phyloP scores from a whole-genome alignment of 2,888 invertebrate genomes.

The Timema podura region DNA sequence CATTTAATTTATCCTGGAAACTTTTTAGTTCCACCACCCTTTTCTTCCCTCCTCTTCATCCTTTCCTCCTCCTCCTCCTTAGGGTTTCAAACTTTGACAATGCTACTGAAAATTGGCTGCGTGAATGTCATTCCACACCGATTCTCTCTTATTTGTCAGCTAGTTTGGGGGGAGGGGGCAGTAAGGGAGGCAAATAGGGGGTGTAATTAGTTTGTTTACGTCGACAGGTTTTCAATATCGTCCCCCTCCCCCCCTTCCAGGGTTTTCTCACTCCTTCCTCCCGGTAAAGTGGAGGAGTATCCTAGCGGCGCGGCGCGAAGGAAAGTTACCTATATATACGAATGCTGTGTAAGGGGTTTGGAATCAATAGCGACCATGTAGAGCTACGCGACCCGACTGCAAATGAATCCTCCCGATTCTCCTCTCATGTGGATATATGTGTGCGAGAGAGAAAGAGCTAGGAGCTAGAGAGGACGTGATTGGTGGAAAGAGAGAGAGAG shows the following conservation, averaged over 20 bases:
- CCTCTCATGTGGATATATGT: not conserved
- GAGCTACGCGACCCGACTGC: conserved; percentile 19
- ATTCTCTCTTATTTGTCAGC: not conserved
- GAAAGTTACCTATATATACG: not conserved
- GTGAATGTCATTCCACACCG: not conserved
- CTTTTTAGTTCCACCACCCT: not conserved
- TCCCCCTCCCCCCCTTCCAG: not conserved
- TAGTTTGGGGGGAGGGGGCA: not conserved
- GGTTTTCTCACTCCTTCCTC: not conserved
- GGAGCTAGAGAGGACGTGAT: not conserved
- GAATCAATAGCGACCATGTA: conserved; percentile 21
- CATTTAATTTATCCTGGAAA: too few relatives aligned
- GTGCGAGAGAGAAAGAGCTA: not conserved
- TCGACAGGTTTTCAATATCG: conserved; percentile 13
- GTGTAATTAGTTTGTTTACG: conserved; percentile 16
- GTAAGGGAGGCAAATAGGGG: not conserved
- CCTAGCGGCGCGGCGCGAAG: not conserved
- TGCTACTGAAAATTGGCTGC: not conserved
- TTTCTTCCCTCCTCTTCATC: not conserved
- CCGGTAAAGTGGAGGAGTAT: not conserved
- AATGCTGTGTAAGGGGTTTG: conserved; percentile 13
- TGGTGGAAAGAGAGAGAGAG: conserved; percentile 10
- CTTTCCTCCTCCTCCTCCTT: not conserved
- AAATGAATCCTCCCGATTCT: conserved; percentile 18
- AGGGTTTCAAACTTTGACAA: not conserved